Conservation (phyloP, 2,113 vertebrate genomes). For the Scomber scombrus region DNA sequence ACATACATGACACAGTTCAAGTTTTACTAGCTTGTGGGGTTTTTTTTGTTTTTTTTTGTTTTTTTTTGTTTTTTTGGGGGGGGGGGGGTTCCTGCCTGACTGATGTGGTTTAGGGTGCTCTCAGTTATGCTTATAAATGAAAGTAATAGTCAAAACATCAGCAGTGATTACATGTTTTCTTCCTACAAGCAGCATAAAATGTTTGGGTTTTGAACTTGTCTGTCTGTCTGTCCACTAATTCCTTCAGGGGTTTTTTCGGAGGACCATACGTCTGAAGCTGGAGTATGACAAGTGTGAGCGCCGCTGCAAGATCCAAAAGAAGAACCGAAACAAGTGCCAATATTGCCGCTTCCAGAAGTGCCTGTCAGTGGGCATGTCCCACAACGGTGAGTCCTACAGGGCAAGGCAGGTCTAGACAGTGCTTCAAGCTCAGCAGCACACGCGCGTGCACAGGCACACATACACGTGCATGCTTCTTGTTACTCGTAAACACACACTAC, state of each 20-base stretch:
- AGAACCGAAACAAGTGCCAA: constrained; percentile 99
- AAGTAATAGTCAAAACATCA: not conserved
- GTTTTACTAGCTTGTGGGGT: not conserved
- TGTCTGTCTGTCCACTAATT: not conserved
- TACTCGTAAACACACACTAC: constrained; percentile 22
- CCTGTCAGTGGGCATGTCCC: constrained; percentile 98
- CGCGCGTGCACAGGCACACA: constrained; percentile 7
- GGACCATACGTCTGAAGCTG: constrained; percentile 96
- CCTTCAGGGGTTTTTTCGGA: constrained; percentile 93
- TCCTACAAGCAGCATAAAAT: too few species aligned
- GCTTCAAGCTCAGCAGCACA: not conserved
- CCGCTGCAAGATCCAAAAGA: constrained; percentile 97
- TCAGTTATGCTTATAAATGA: not conserved
- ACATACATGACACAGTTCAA: not conserved
- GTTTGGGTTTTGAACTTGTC: too few species aligned
- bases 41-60: not conserved
- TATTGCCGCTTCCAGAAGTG: constrained; percentile 99
- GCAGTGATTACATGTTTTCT: too few species aligned
- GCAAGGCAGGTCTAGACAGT: not conserved
- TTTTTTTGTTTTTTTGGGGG: not conserved
- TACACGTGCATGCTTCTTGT: not conserved
- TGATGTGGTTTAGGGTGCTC: not conserved
- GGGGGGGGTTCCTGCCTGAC: not conserved
- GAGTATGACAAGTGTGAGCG: constrained; percentile 94
- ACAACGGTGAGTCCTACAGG: constrained; percentile 91